Conservation (phyloP, 1,140 invertebrate genomes). For the Euura saliciscinereae region DNA sequence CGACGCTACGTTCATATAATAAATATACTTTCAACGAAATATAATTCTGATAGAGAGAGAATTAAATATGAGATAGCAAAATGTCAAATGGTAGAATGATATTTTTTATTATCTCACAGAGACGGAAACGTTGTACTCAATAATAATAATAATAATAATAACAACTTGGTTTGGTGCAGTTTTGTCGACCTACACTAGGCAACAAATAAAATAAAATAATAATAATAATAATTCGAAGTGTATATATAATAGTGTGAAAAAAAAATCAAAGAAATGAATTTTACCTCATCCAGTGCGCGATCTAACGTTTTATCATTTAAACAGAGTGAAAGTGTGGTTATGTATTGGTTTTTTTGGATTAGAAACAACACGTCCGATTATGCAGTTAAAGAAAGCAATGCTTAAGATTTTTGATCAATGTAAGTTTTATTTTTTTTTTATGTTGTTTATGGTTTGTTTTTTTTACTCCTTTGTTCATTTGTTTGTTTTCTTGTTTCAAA, state of each 20-base stretch:
- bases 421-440: conserved; percentile 28
- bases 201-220: too few relatives aligned
- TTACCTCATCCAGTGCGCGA: not conserved
- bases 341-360: not conserved
- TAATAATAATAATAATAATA: too few relatives aligned
- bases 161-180: too few relatives aligned
- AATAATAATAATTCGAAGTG: too few relatives aligned
- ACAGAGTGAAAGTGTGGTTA: conserved; percentile 8
- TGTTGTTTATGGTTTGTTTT: not conserved
- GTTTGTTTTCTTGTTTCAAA: too few relatives aligned
- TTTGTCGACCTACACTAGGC: too few relatives aligned
- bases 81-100: not conserved
- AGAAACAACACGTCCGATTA: conserved; percentile 40
- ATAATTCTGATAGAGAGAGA: too few relatives aligned
- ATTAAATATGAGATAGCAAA: not conserved
- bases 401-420: conserved; percentile 55
- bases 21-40: too few relatives aligned
- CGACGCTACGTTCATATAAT: too few relatives aligned
- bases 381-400: conserved; percentile 55
- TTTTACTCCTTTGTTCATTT: not conserved
- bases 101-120: not conserved
- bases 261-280: not conserved
- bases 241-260: not conserved
- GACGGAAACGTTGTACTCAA: too few relatives aligned
- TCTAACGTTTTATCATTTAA: not conserved